phyloP scores from a whole-genome alignment of 1,140 invertebrate species.

The Drosophila auraria region DNA sequence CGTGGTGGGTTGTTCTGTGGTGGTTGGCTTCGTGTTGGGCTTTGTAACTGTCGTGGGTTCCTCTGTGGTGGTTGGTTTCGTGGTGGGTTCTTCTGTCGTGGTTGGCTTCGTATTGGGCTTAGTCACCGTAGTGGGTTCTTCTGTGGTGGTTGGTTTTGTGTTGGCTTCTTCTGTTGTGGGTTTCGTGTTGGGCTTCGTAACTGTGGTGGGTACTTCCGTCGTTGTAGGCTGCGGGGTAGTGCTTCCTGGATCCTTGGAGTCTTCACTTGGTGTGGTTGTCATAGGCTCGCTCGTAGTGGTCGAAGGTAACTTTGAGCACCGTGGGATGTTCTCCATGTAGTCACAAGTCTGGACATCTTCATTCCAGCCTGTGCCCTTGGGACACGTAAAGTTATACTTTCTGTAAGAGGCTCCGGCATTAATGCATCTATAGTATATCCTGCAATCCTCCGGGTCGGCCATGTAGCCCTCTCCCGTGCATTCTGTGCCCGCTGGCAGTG shows the following conservation, averaged over 20 bases:
- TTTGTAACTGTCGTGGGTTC: slow-evolving; percentile 25
- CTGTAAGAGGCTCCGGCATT: slow-evolving; percentile 86
- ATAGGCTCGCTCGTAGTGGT: slow-evolving; percentile 26
- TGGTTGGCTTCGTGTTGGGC: slow-evolving; percentile 33
- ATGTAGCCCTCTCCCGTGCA: slow-evolving; percentile 87
- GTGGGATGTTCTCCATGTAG: slow-evolving; percentile 54
- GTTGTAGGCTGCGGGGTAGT: slow-evolving; percentile 79
- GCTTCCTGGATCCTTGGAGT: slow-evolving; percentile 72
- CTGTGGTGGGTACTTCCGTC: slow-evolving; percentile 69
- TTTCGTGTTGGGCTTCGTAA: slow-evolving; percentile 35
- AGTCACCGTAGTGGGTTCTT: neutral
- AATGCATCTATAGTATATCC: slow-evolving; percentile 89
- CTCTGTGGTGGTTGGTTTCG: slow-evolving; percentile 34
- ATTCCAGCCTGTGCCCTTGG: slow-evolving; percentile 89
- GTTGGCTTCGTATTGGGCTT: slow-evolving; percentile 14
- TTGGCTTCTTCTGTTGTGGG: slow-evolving; percentile 25
- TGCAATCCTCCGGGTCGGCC: slow-evolving; percentile 87
- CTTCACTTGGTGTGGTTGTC: slow-evolving; percentile 54
- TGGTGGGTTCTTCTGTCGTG: slow-evolving; percentile 23
- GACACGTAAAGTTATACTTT: slow-evolving; percentile 88
- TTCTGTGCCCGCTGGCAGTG: slow-evolving; percentile 37
- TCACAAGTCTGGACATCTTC: slow-evolving; percentile 80
- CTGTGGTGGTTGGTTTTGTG: slow-evolving; percentile 26
- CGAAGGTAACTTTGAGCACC: slow-evolving; percentile 28
- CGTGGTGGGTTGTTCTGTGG: slow-evolving; percentile 34